Evolutionary conservation across 1,140 invertebrate species (phyloP).

Genomic region (Meteorus sp.): DNA sequence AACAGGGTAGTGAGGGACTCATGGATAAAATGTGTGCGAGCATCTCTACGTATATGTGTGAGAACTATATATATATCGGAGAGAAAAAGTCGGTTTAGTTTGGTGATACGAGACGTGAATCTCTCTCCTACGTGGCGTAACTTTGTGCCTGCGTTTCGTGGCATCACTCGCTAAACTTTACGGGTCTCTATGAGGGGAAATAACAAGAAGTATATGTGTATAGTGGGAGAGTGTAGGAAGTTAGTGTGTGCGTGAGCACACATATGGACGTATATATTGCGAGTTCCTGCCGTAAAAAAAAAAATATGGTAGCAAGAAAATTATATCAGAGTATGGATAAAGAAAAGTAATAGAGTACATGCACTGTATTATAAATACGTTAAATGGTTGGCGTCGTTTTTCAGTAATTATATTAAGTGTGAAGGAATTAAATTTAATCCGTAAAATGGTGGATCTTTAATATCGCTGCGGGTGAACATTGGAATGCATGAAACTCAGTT

Average conservation of each 20-base stretch:
- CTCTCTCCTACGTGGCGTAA: conserved; percentile 1
- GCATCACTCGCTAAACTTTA: conserved; percentile 16
- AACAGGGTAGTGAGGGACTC: conserved; percentile 4
- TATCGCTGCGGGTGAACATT: not conserved
- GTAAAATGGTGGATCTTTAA: not conserved
- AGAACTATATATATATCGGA: not conserved
- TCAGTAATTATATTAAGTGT: not conserved
- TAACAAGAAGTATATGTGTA: not conserved
- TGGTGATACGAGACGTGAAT: conserved; percentile 4
- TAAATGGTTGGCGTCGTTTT: too few species aligned
- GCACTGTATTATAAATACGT: too few species aligned
- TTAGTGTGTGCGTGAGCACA: too few species aligned
- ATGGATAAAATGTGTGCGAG: not conserved
- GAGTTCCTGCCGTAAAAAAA: too few species aligned
- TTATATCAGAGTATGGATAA: too few species aligned
- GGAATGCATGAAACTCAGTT: conserved; percentile 17
- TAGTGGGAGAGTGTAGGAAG: not conserved
- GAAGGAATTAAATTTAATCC: not conserved
- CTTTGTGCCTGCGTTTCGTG: conserved; percentile 7
- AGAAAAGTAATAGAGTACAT: too few species aligned
- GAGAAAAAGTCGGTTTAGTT: not conserved
- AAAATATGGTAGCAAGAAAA: too few species aligned
- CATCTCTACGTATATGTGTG: not conserved
- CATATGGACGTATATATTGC: not conserved
- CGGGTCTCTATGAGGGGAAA: not conserved